Percentiles rank a stretch among this genome's conserved stretches.
Conservation (phyloP, 2,797 vertebrate genomes). For the Podargus strigoides region DNA sequence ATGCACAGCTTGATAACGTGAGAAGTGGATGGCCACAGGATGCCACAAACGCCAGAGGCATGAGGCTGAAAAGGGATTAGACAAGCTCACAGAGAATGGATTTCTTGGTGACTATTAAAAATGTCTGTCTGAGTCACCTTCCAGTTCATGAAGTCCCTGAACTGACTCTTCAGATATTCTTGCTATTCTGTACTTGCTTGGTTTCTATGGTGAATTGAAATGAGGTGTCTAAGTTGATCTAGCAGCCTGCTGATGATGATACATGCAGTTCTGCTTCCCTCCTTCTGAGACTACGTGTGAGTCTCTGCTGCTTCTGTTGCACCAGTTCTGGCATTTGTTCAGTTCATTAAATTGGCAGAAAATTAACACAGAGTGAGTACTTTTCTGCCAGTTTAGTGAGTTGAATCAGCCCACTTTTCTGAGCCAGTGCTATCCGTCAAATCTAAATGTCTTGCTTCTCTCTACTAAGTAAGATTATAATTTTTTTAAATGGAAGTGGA, state of each 20-base stretch:
- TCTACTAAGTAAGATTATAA: neutral
- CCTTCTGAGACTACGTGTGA: neutral
- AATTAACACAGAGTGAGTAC: neutral
- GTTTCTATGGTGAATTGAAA: neutral
- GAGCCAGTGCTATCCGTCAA: neutral
- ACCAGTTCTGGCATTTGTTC: neutral
- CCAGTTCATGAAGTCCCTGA: neutral
- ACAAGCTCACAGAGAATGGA: neutral
- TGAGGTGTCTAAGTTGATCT: neutral
- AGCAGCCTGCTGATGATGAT: neutral
- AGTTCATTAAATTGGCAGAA: neutral
- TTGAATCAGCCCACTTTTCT: neutral
- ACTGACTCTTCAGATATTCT: neutral
- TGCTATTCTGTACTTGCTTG: neutral
- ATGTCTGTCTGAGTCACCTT: neutral
- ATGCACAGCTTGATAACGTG: neutral
- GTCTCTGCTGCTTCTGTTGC: neutral
- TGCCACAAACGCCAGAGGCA: neutral
- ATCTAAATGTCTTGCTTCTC: neutral
- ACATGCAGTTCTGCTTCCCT: neutral
- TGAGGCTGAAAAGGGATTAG: neutral
- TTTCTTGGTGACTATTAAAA: neutral
- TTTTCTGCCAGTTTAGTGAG: neutral
- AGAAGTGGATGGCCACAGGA: neutral
- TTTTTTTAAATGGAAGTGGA: neutral